A percentile compares a stretch with the other conserved stretches of the same genome.
Evolutionary conservation across 2,113 vertebrate genomes (phyloP).

Genomic region (Rhabdornis inornatus): DNA sequence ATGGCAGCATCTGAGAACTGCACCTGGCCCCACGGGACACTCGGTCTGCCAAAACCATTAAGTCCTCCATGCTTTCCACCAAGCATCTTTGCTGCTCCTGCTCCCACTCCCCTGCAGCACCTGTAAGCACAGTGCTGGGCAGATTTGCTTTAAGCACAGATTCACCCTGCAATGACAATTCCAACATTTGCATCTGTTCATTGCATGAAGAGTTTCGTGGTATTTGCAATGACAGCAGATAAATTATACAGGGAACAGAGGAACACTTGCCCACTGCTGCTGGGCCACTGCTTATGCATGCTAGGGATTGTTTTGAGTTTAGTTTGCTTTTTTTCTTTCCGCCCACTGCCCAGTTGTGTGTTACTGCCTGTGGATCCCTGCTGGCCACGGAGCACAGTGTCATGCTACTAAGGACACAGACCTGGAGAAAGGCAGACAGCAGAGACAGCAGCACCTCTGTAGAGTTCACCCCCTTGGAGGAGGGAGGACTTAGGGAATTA

Average conservation of each 20-base stretch:
- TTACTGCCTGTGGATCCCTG: not conserved
- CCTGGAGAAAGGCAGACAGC: not conserved
- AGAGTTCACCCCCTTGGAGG: rapidly evolving
- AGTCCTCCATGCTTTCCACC: not conserved
- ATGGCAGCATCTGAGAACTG: not conserved
- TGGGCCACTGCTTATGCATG: not conserved
- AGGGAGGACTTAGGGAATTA: rapidly evolving
- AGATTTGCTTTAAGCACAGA: not conserved
- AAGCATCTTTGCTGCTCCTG: not conserved
- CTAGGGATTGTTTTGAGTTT: not conserved
- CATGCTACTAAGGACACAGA: not conserved
- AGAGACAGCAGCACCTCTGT: not conserved
- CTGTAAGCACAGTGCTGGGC: not conserved
- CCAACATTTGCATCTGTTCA: not conserved
- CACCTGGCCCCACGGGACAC: not conserved
- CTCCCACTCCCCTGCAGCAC: not conserved
- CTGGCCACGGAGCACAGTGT: not conserved
- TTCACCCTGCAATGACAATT: not conserved
- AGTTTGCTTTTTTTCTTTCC: not conserved
- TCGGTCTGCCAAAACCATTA: not conserved
- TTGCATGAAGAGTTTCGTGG: not conserved
- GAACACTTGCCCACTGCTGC: not conserved
- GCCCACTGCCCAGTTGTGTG: not conserved
- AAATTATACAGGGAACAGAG: not conserved
- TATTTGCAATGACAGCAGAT: not conserved